Percentiles rank a stretch among this genome's conserved stretches.
Conservation (phyloP, 2,888 invertebrate genomes). For the Autographa gamma region DNA sequence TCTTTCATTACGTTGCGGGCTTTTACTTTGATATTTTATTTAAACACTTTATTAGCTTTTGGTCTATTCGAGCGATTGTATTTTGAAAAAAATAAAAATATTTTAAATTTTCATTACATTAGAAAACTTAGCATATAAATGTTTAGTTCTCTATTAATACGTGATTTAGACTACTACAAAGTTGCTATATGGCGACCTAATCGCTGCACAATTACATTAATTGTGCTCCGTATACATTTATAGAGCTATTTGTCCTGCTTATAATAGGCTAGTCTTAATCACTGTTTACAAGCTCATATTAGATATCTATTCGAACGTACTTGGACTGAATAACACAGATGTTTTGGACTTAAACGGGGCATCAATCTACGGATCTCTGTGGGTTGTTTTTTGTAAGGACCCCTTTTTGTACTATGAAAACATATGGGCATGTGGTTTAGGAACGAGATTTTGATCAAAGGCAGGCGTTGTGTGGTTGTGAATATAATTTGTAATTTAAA, state of each 20-base stretch:
- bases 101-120: too few relatives aligned
- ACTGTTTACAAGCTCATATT: not conserved
- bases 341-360: not conserved
- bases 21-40: constrained; percentile 2
- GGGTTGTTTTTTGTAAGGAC: not conserved
- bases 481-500: not conserved
- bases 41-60: not conserved
- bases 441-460: not conserved
- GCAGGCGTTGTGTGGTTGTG: not conserved
- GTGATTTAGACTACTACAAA: not conserved
- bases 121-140: too few relatives aligned
- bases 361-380: not conserved
- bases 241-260: constrained; percentile 1
- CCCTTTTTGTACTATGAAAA: not conserved
- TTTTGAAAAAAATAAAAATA: too few relatives aligned
- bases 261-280: not conserved
- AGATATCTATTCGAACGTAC: not conserved
- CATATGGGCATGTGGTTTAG: not conserved
- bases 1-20: too few relatives aligned
- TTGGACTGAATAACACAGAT: constrained; percentile 4
- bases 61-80: not conserved
- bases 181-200: constrained; percentile 4
- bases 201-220: not conserved
- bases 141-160: too few relatives aligned
- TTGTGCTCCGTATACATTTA: not conserved